Evolutionary conservation across 2,888 invertebrate species (phyloP).

Genomic region (Cerastoderma edule): DNA sequence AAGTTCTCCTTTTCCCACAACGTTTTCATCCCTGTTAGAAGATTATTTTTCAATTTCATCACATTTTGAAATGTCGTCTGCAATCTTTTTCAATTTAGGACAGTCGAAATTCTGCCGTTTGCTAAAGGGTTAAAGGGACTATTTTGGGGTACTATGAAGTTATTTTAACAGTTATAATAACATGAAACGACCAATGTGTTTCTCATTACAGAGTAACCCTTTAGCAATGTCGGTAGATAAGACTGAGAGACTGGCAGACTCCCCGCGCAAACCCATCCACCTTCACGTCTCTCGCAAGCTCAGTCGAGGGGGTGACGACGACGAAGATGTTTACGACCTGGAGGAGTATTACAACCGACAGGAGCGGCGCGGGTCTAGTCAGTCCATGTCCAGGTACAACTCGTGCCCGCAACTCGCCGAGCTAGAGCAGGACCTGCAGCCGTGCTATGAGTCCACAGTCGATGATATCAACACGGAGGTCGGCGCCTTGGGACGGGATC

Average conservation of each 20-base stretch:
- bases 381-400: constrained; percentile 62
- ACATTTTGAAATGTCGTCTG: background rate
- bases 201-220: background rate
- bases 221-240: constrained; percentile 6
- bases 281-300: constrained; percentile 45
- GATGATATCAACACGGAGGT: constrained; percentile 58
- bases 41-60: background rate
- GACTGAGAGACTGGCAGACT: constrained; percentile 22
- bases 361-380: constrained; percentile 62
- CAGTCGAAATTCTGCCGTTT: too few species aligned
- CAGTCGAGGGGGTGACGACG: constrained; percentile 47
- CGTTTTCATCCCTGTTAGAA: too few species aligned
- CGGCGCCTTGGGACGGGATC: constrained; percentile 34
- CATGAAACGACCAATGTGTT: background rate
- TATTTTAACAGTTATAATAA: background rate
- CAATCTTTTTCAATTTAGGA: background rate
- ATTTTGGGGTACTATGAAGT: too few species aligned
- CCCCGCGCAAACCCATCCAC: constrained; percentile 50
- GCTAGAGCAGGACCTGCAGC: constrained; percentile 25
- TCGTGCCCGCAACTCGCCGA: constrained; percentile 65
- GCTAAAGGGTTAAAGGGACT: too few species aligned
- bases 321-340: constrained; percentile 43
- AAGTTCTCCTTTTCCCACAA: too few species aligned
- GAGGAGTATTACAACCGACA: constrained; percentile 51
- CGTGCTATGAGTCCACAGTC: constrained; percentile 57